phyloP scores from a whole-genome alignment of 2,888 invertebrate genomes.

The Meloe dianella region DNA sequence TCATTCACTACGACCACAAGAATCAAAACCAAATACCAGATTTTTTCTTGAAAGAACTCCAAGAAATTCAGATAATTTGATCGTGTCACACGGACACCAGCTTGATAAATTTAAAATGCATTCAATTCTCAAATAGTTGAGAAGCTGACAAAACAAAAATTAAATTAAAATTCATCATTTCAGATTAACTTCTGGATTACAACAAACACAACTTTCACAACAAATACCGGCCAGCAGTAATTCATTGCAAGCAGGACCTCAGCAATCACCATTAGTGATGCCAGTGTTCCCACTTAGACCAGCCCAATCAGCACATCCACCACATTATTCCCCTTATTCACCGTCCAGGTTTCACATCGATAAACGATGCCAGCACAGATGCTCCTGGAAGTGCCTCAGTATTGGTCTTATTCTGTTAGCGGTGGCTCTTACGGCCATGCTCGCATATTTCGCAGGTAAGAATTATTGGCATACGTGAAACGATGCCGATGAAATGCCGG shows the following conservation, averaged over 20 bases:
- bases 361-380: constrained; percentile 90
- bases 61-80: no score
- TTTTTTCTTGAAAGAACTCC: no score
- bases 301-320: constrained; percentile 63
- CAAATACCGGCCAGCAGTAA: constrained; percentile 67
- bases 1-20: neutral
- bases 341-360: constrained; percentile 94
- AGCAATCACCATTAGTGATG: constrained; percentile 82
- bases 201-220: constrained; percentile 64
- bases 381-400: constrained; percentile 96
- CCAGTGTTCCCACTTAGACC: constrained; percentile 84
- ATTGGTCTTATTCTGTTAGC: constrained; percentile 90
- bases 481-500: neutral
- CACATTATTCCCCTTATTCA: constrained; percentile 88
- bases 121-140: no score
- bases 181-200: constrained; percentile 62
- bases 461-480: neutral
- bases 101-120: no score
- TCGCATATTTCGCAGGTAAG: constrained; percentile 94
- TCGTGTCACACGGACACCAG: no score
- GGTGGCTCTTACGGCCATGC: constrained; percentile 89
- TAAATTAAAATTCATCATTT: neutral
- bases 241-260: constrained; percentile 70
- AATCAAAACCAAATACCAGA: neutral
- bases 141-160: no score